Conservation (phyloP, 2,113 vertebrate genomes). For the Macrotis lagotis region DNA sequence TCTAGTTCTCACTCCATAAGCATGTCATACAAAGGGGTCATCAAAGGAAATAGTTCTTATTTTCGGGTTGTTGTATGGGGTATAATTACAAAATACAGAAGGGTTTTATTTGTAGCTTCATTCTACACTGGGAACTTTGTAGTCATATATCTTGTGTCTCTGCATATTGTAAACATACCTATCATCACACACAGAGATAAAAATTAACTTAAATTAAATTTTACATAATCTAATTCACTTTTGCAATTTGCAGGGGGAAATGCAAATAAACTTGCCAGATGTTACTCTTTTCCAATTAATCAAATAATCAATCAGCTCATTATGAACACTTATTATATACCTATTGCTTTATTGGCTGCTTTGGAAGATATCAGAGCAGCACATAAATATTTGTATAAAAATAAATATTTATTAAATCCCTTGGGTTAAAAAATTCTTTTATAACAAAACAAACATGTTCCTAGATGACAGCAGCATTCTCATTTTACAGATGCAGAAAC, state of each 20-base stretch:
- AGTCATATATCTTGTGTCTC: background rate
- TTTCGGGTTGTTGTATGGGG: background rate
- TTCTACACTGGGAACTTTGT: background rate
- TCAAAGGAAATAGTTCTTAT: background rate
- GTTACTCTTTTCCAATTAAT: background rate
- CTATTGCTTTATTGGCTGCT: background rate
- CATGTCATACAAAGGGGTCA: background rate
- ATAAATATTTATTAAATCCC: background rate
- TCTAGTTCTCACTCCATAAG: background rate
- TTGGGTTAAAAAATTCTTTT: background rate
- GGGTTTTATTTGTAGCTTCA: background rate
- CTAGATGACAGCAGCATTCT: background rate
- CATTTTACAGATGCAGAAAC: background rate
- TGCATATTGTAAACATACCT: background rate
- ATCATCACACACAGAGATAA: background rate
- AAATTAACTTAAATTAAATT: background rate
- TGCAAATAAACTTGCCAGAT: background rate
- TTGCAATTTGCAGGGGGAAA: background rate
- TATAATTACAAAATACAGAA: background rate
- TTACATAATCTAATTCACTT: background rate
- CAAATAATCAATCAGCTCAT: background rate
- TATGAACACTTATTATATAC: background rate
- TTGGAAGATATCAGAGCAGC: background rate
- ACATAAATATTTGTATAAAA: background rate
- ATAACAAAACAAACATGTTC: background rate